Percentiles rank a stretch among this genome's conserved stretches.
phyloP scores from a whole-genome alignment of 53 echinoderm and acorn worm species.

The Echinometra lucunter region DNA sequence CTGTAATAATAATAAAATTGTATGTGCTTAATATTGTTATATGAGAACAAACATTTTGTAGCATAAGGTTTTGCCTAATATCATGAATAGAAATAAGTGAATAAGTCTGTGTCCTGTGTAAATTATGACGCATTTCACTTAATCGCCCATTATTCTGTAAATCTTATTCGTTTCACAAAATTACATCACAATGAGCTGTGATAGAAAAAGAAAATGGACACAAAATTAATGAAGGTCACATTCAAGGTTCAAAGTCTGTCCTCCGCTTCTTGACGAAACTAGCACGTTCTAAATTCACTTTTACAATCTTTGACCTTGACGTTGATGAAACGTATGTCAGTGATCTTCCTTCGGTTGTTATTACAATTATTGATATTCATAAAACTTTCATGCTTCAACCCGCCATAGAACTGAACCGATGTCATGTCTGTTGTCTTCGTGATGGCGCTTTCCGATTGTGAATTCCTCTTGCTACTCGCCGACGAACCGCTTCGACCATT shows the following conservation, averaged over 20 bases:
- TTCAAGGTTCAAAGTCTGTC: not conserved
- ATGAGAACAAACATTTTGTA: too few relatives aligned
- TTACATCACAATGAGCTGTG: too few relatives aligned
- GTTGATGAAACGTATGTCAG: constrained; percentile 37
- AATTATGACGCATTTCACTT: too few relatives aligned
- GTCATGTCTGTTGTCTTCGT: constrained; percentile 36
- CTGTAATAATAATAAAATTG: too few relatives aligned
- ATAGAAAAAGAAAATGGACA: not conserved
- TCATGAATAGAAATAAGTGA: too few relatives aligned
- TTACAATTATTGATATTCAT: constrained; percentile 23
- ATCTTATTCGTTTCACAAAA: too few relatives aligned
- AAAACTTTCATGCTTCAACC: constrained; percentile 34
- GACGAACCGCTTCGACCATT: not conserved
- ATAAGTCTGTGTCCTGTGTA: too few relatives aligned
- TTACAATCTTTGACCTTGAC: constrained; percentile 24
- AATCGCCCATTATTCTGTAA: too few relatives aligned
- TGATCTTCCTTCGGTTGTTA: constrained; percentile 35
- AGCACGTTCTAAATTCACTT: not conserved
- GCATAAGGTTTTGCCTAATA: too few relatives aligned
- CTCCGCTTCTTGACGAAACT: not conserved
- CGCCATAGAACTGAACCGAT: constrained; percentile 43
- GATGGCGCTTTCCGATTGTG: not conserved
- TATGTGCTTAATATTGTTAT: too few relatives aligned
- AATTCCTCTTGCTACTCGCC: constrained; percentile 25
- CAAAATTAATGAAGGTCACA: not conserved